A percentile compares a stretch with the other conserved stretches of the same genome.
Evolutionary conservation across 2,888 invertebrate species (phyloP).

Genomic region (Leptinotarsa tumamoca): DNA sequence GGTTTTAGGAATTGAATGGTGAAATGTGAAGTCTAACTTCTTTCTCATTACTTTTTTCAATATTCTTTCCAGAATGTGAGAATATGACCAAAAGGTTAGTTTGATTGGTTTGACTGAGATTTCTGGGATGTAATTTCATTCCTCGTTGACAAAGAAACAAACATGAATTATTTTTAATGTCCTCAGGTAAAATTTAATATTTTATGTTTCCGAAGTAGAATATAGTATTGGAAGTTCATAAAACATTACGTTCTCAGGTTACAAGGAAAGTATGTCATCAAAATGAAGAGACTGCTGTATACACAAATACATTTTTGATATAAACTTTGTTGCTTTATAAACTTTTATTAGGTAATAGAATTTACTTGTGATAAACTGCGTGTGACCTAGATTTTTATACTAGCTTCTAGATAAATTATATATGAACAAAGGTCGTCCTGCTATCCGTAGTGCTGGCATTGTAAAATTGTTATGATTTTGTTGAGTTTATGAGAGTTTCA

Average conservation of each 20-base stretch:
- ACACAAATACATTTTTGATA: constrained; percentile 8
- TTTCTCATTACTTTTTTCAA: too few species aligned
- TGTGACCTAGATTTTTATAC: constrained; percentile 17
- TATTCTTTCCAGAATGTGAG: too few species aligned
- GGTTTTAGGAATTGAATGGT: too few species aligned
- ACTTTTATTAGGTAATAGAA: constrained; percentile 23
- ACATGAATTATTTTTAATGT: too few species aligned
- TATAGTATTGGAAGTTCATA: background rate
- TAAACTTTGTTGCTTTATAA: constrained; percentile 13
- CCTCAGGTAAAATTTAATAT: background rate
- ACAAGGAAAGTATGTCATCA: constrained; percentile 17
- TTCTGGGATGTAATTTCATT: too few species aligned
- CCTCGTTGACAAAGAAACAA: too few species aligned
- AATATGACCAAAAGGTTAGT: too few species aligned
- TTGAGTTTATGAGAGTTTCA: background rate
- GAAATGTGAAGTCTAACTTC: too few species aligned
- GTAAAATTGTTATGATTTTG: background rate
- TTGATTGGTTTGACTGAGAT: too few species aligned
- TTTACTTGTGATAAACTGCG: constrained; percentile 12
- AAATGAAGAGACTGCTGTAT: background rate
- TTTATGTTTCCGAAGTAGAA: background rate
- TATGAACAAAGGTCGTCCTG: background rate
- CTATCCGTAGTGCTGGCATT: background rate
- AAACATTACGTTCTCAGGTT: background rate
- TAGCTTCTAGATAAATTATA: background rate